Evolutionary conservation across 2,797 vertebrate species (phyloP).

Genomic region (Heteromormyrus szaboi): DNA sequence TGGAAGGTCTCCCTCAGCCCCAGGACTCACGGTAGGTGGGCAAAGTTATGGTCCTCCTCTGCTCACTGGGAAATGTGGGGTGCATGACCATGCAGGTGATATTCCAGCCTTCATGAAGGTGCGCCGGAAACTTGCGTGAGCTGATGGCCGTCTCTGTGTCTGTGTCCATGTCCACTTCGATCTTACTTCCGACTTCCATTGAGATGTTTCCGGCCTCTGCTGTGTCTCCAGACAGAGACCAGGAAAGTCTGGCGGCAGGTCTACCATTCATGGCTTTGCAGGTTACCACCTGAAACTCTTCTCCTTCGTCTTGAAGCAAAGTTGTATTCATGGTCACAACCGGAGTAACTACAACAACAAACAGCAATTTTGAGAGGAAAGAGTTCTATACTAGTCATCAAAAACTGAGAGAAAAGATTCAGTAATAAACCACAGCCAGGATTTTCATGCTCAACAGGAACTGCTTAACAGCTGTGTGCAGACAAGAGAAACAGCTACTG

Average conservation of each 20-base stretch:
- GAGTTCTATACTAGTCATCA: not conserved
- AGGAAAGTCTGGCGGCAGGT: conserved; percentile 53
- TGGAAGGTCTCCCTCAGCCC: not conserved
- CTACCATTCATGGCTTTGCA: conserved; percentile 60
- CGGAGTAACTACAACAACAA: conserved; percentile 47
- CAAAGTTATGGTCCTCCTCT: conserved; percentile 39
- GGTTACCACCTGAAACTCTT: conserved; percentile 54
- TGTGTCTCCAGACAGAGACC: conserved; percentile 39
- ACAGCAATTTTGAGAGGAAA: not conserved
- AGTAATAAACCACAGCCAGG: not conserved
- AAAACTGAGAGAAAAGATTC: not conserved
- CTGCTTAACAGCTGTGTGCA: not conserved
- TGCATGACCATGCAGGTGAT: conserved; percentile 57
- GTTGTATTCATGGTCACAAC: conserved; percentile 50
- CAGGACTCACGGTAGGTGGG: conserved; percentile 54
- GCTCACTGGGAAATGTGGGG: conserved; percentile 42
- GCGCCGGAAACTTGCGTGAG: conserved; percentile 40
- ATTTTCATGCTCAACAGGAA: not conserved
- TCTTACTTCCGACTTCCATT: not conserved
- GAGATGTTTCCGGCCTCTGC: not conserved
- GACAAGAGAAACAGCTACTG: not conserved
- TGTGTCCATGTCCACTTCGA: conserved; percentile 20
- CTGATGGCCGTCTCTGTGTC: conserved; percentile 32
- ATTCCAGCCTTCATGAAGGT: conserved; percentile 42
- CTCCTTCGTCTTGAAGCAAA: conserved; percentile 44